Base-by-base conservation (phyloP, 1,140 invertebrate genomes). In the Drosophila ananassae region DNA sequence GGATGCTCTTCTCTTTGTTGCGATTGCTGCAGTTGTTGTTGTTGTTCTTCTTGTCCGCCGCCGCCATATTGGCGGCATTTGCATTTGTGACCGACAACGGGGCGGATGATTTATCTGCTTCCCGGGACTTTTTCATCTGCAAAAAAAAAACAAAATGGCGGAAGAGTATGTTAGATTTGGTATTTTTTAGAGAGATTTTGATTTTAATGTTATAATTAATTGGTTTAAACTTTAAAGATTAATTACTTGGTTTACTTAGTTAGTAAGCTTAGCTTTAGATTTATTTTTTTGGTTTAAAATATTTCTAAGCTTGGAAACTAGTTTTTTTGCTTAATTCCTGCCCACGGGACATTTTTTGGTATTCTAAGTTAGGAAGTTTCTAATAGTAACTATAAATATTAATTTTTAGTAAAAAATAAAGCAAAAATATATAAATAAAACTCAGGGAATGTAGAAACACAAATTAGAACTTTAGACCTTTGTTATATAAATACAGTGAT, bases 111-210 rank as follows among this genome's bases (percentile, higher is more conserved):
- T 82, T 89, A 50, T 89, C 83, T 22, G 57, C 24, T 55, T 89
- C 79, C 32, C 83, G 83, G 25, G 79, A 58, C 71, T 89, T 87
- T 69, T 87, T 87, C 25, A 87, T 73, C 83, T 87, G 79, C 44
- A 37, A 37, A 12, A 37, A 37, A 12, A 4, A 37, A 0, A 37
- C 34, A 37, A 37, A 37, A 37, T 37, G 34, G 12, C 34, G 32
- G 32, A 8, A 28, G 0, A 28, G 7, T 28, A 6, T 28, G 25
- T 28, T 28, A 28, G 32, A 32, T 0, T 10, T 32, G 9, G 8
- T 9, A 0, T 2, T 8, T 32, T 8, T 32, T 8, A 8, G 32
- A 32, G 32, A 32, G 8, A 9, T 32, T 32, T 9, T 10, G 2
- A 32, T 32, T 10, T 32, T 32, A 9, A 32, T 9, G 32, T 32